Conservation (phyloP, 2,888 invertebrate genomes). For the Synanthedon vespiformis region DNA sequence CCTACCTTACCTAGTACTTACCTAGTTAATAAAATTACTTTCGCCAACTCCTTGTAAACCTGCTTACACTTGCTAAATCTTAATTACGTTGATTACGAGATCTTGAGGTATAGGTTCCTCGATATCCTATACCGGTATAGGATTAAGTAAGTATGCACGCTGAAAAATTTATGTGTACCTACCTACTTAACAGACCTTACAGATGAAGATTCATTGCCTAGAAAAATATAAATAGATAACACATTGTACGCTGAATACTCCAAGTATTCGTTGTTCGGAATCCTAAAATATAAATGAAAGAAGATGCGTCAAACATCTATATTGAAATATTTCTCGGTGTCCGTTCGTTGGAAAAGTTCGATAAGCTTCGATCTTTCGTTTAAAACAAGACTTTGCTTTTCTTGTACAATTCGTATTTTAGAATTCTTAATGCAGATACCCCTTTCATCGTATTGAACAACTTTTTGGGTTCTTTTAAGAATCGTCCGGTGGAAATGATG, state of each 20-base stretch:
- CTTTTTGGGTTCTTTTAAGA: slow-evolving; percentile 50
- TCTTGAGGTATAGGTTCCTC: no score
- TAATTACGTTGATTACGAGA: no score
- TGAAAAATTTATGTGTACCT: no score
- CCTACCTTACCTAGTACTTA: no score
- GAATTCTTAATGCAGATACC: slow-evolving; percentile 63
- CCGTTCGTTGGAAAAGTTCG: slow-evolving; percentile 56
- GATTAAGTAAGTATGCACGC: no score
- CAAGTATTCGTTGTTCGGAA: slow-evolving; percentile 16
- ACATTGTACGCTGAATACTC: slow-evolving; percentile 12
- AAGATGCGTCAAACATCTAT: slow-evolving; percentile 55
- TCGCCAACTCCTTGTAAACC: no score
- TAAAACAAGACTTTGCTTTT: slow-evolving; percentile 66
- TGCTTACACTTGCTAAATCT: no score
- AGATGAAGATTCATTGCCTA: no score
- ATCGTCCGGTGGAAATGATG: slow-evolving; percentile 45
- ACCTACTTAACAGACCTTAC: no score
- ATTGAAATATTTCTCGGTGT: slow-evolving; percentile 57
- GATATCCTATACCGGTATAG: no score
- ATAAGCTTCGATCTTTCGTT: slow-evolving; percentile 46
- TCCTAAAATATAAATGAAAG: slow-evolving; percentile 50
- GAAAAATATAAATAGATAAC: no score
- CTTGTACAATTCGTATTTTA: slow-evolving; percentile 60
- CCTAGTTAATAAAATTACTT: no score
- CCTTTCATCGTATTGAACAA: slow-evolving; percentile 52